Conservation (phyloP, 2,113 vertebrate species). For the Calidris pugnax region DNA sequence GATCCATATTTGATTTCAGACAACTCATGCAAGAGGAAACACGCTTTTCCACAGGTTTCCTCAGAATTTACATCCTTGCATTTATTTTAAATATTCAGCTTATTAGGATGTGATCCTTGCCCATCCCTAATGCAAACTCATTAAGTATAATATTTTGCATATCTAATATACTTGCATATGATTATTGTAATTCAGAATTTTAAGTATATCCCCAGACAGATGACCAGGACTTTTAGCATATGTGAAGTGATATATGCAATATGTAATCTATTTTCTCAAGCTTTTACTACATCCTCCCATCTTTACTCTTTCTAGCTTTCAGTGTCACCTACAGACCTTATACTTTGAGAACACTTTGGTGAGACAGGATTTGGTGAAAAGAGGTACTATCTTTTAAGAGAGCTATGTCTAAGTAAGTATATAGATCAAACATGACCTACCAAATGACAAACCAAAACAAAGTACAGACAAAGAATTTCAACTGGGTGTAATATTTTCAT, state of each 20-base stretch:
- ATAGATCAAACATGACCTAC: background rate
- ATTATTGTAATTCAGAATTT: background rate
- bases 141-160: background rate
- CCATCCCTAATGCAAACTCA: background rate
- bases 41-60: background rate
- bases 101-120: background rate
- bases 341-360: background rate
- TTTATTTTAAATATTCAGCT: background rate
- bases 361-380: background rate
- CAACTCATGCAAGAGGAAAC: fast-evolving
- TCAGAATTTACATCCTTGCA: background rate
- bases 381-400: background rate
- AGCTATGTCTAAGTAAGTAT: background rate
- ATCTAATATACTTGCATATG: background rate
- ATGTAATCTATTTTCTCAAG: background rate
- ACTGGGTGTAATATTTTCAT: background rate
- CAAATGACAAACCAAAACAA: background rate
- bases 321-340: background rate
- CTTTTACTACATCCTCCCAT: background rate
- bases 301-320: background rate
- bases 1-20: background rate
- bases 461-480: background rate
- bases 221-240: background rate
- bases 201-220: background rate
- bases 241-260: background rate